phyloP scores from a whole-genome alignment of 2,113 vertebrate genomes.

The Ailurus styani region DNA sequence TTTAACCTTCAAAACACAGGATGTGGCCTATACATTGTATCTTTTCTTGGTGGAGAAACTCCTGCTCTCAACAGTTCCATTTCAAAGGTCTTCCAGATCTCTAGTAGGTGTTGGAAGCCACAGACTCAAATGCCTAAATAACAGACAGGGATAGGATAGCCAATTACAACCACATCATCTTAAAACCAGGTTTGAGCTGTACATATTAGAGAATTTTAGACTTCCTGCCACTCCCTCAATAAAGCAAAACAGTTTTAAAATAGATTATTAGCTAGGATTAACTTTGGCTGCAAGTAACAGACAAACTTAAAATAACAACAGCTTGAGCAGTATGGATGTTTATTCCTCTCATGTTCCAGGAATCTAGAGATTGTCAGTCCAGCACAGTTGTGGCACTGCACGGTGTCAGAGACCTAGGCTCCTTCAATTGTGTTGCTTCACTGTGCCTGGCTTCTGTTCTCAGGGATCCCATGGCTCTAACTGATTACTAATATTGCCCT shows the following conservation, averaged over 20 bases:
- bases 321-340: background rate
- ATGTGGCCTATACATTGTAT: background rate
- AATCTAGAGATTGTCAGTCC: background rate
- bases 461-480: background rate
- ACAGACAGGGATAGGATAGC: too few species aligned
- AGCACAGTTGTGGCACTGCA: too few species aligned
- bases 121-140: background rate
- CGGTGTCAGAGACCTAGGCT: background rate
- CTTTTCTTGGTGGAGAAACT: background rate
- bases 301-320: background rate
- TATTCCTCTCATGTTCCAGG: background rate
- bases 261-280: background rate
- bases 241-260: background rate
- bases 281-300: background rate
- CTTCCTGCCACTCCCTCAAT: background rate
- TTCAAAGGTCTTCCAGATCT: background rate
- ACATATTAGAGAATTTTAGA: background rate
- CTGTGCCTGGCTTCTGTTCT: background rate
- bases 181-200: background rate
- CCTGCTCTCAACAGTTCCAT: background rate
- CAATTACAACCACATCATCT: background rate
- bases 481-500: background rate
- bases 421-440: background rate
- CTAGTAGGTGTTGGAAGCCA: background rate
- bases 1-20: background rate